Evolutionary conservation across 2,113 vertebrate genomes (phyloP).

Genomic region (Maccullochella peelii): DNA sequence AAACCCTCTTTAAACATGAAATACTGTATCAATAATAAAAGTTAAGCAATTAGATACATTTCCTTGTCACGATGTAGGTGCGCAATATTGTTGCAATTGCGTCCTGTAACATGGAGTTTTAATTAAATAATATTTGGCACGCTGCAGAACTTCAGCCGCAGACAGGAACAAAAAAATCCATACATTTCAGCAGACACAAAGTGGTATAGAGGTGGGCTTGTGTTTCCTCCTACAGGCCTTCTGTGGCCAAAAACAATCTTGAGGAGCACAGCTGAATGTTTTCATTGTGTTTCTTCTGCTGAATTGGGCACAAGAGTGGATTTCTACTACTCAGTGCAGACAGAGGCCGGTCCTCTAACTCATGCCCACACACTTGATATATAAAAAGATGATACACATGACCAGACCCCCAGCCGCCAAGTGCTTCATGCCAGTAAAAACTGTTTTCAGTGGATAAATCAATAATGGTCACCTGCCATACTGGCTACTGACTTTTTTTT

Average conservation of each 20-base stretch:
- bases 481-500: not conserved
- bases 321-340: slow-evolving; percentile 71
- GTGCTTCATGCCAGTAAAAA: slow-evolving; percentile 38
- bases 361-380: slow-evolving; percentile 53
- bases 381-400: slow-evolving; percentile 51
- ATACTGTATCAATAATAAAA: slow-evolving; percentile 63
- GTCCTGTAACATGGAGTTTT: slow-evolving; percentile 60
- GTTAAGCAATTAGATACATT: slow-evolving; percentile 66
- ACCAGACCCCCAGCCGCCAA: slow-evolving; percentile 45
- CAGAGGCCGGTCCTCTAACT: slow-evolving; percentile 62
- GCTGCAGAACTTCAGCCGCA: slow-evolving; percentile 58
- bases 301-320: slow-evolving; percentile 77
- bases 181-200: slow-evolving; percentile 79
- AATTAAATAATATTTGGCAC: slow-evolving; percentile 78
- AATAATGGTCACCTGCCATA: slow-evolving; percentile 32
- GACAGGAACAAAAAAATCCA: slow-evolving; percentile 74
- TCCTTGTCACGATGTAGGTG: slow-evolving; percentile 40
- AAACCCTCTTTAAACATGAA: slow-evolving; percentile 64
- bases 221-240: slow-evolving; percentile 79
- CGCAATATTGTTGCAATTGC: slow-evolving; percentile 47
- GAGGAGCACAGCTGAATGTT: slow-evolving; percentile 83
- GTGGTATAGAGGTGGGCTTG: slow-evolving; percentile 80
- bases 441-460: slow-evolving; percentile 44
- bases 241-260: slow-evolving; percentile 85
- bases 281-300: slow-evolving; percentile 85